phyloP scores from a whole-genome alignment of 2,797 vertebrate species.

The Clarias fuscus region DNA sequence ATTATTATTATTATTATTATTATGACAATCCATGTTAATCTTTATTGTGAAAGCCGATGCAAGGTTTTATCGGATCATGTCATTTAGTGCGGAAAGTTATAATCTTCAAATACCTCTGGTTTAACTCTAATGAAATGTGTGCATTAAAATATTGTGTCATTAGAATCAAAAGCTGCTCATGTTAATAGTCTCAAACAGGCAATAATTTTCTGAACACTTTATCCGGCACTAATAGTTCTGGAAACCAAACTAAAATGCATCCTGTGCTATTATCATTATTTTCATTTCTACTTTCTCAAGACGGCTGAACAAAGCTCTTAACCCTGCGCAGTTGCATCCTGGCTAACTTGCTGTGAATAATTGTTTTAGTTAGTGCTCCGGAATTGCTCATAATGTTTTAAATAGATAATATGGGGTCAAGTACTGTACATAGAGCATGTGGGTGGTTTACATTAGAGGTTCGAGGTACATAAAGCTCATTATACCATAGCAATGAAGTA shows the following conservation, averaged over 20 bases:
- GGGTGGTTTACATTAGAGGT: not conserved
- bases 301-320: not conserved
- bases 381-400: slow-evolving; percentile 1
- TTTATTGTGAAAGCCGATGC: not conserved
- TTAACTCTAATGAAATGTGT: not conserved
- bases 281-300: not conserved
- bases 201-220: too few species aligned
- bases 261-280: not conserved
- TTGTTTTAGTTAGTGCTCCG: not conserved
- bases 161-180: not conserved
- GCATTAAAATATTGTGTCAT: not conserved
- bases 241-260: not conserved
- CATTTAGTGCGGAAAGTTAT: too few species aligned
- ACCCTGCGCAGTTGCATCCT: not conserved
- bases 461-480: not conserved
- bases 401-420: not conserved
- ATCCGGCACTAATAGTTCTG: not conserved
- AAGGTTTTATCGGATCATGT: not conserved
- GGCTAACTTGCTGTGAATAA: not conserved
- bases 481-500: not conserved
- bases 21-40: too few species aligned
- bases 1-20: too few species aligned
- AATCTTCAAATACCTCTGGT: not conserved
- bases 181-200: too few species aligned
- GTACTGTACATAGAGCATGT: not conserved